Evolutionary conservation across 1,140 invertebrate species (phyloP), one percentile per base, ranked within the genome.

Genomic region (Ips typographus): DNA sequence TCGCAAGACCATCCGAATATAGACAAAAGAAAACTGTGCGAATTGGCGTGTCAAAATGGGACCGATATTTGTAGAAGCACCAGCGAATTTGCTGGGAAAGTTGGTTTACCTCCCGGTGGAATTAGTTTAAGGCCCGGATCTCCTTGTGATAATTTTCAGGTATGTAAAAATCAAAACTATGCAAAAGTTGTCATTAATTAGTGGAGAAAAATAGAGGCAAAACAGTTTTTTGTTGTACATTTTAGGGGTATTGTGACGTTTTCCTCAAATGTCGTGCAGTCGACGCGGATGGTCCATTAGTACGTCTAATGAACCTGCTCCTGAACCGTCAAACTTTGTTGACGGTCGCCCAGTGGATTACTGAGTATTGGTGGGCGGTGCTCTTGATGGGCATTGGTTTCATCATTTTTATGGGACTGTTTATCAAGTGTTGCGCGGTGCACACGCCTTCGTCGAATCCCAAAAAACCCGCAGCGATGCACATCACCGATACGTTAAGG

Each of bases 361-460:
- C 91, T 38, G 94, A 94, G 79, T 91, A 94, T 76, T 99, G 98
- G 98, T 99, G 96, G 93, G 93, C 92, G 4, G 96, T 98, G 64
- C 83, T 98, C 68, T 81, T 99, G 4, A 94, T 96, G 82, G 90
- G 92, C 37, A 90, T 99, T 58, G 90, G 86, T 43, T 92, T 99
- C 75, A 89, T 99, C 4, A 89, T 98, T 68, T 90, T 96, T 74
- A 99, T 99, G 96, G 96, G 94, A 39, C 82, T 96, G n/a, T 99
- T 99, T 81, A 98, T 99, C 74, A 98, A 99, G 81, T 98, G 97
- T 79, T 99, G 97, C 83, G 97, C 98, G 8, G 97, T 99, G 60
- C 97, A 99, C 80, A 99, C 98, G 51, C 98, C 98, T 36, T 98
- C 95, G 56, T 96, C 92, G 59, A 98, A 98, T 86, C 96, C 96